These are phyloP conservation scores for Agapornis roseicollis DNA, from an alignment of 2,113 vertebrate genomes.

Conservation along the genomic window DNA sequence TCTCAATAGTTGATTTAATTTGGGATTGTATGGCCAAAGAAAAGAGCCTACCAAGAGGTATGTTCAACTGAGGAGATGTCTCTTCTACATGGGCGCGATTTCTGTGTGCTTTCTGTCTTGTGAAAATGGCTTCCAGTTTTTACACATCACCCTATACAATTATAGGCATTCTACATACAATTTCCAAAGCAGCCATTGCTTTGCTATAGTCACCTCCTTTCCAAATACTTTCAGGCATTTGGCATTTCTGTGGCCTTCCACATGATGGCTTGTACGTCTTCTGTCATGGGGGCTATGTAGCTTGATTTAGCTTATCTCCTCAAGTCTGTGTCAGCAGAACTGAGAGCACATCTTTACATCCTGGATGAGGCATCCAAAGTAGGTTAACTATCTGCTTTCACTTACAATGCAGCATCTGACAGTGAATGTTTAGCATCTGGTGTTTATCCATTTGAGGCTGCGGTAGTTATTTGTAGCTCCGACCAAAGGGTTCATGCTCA, in stretches of 20 bases:
- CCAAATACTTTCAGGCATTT: background rate
- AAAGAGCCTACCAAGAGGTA: background rate
- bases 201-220: background rate
- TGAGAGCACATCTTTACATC: background rate
- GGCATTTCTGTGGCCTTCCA: background rate
- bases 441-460: background rate
- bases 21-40: background rate
- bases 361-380: background rate
- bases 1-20: background rate
- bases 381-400: slow-evolving; percentile 26
- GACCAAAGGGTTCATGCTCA: background rate
- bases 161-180: background rate
- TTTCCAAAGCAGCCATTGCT: background rate
- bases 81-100: background rate
- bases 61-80: background rate
- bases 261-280: background rate
- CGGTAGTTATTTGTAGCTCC: background rate
- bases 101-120: background rate
- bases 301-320: background rate
- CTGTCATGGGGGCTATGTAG: background rate
- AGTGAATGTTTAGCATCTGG: background rate
- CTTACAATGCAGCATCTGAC: slow-evolving; percentile 10
- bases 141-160: background rate
- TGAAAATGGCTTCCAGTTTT: background rate
- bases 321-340: background rate